A percentile compares a stretch with the other conserved stretches of the same genome.
Evolutionary conservation across 2,888 invertebrate species (phyloP).

Genomic region (Ischnus inquisitorius): DNA sequence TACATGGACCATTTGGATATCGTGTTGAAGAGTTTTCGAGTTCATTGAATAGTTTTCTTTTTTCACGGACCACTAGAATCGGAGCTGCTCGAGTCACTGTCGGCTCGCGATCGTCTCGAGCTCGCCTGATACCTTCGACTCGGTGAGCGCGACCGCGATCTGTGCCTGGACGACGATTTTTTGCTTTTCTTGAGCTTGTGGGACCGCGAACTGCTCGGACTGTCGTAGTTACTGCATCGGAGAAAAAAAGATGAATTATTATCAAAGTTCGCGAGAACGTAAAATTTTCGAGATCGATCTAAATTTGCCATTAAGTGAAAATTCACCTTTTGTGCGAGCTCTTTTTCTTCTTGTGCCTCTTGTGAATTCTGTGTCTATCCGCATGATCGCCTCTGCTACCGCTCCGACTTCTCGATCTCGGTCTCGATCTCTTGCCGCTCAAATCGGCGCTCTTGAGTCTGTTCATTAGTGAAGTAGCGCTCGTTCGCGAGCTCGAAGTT

Average conservation of each 20-base stretch:
- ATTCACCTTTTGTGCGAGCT: slow-evolving; percentile 86
- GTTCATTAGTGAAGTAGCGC: slow-evolving; percentile 79
- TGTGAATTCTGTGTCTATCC: slow-evolving; percentile 83
- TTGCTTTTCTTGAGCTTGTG: slow-evolving; percentile 83
- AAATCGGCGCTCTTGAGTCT: slow-evolving; percentile 81
- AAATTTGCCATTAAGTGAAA: no score
- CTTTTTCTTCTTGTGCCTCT: slow-evolving; percentile 85
- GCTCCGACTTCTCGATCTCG: slow-evolving; percentile 74
- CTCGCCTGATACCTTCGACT: slow-evolving; percentile 77
- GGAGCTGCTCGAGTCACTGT: slow-evolving; percentile 81
- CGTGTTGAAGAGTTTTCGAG: slow-evolving; percentile 19
- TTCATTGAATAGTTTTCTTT: slow-evolving; percentile 17
- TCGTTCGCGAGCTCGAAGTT: slow-evolving; percentile 71
- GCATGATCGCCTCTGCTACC: slow-evolving; percentile 71
- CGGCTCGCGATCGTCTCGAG: slow-evolving; percentile 75
- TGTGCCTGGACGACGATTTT: slow-evolving; percentile 81
- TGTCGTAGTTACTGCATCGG: slow-evolving; percentile 78
- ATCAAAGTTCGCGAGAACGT: not conserved
- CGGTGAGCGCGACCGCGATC: slow-evolving; percentile 82
- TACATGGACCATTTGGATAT: slow-evolving; percentile 55
- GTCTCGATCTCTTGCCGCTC: slow-evolving; percentile 79
- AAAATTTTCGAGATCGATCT: not conserved
- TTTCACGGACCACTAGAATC: slow-evolving; percentile 79
- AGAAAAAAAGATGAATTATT: slow-evolving; percentile 6
- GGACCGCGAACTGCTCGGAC: slow-evolving; percentile 80